Conservation (phyloP, 2,113 vertebrate genomes). For the Myrmecobius fasciatus region DNA sequence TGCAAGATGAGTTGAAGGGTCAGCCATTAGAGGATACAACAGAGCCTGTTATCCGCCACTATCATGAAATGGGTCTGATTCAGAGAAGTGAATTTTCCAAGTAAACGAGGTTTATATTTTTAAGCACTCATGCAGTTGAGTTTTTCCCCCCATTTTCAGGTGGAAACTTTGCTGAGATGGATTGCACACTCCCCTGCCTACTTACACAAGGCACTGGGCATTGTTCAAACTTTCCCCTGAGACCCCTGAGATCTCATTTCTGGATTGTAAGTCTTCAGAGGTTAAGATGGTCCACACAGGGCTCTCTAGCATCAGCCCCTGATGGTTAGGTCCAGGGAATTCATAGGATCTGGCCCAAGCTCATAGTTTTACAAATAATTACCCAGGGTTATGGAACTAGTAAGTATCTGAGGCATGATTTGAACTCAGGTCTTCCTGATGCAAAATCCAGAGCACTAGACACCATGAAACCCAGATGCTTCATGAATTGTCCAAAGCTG, state of each 20-base stretch:
- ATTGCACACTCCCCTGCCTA: neutral
- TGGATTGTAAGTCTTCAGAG: neutral
- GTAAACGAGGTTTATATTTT: neutral
- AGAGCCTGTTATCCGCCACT: neutral
- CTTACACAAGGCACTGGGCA: neutral
- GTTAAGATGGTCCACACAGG: neutral
- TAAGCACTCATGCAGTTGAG: neutral
- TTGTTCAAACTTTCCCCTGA: neutral
- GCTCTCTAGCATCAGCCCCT: too few relatives aligned
- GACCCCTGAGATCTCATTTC: neutral
- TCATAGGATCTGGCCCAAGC: neutral
- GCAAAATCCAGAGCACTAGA: neutral
- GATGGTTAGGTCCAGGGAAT: neutral
- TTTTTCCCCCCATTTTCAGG: neutral
- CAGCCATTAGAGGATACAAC: neutral
- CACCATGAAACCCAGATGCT: neutral
- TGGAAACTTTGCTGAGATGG: neutral
- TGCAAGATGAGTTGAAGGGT: neutral
- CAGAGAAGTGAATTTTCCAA: neutral
- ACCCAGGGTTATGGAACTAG: neutral
- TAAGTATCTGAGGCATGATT: neutral
- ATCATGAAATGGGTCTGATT: neutral
- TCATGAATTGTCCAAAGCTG: neutral
- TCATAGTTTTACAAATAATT: neutral
- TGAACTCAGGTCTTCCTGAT: neutral